phyloP scores from a whole-genome alignment of 2,113 vertebrate species.

The Alces alces region DNA sequence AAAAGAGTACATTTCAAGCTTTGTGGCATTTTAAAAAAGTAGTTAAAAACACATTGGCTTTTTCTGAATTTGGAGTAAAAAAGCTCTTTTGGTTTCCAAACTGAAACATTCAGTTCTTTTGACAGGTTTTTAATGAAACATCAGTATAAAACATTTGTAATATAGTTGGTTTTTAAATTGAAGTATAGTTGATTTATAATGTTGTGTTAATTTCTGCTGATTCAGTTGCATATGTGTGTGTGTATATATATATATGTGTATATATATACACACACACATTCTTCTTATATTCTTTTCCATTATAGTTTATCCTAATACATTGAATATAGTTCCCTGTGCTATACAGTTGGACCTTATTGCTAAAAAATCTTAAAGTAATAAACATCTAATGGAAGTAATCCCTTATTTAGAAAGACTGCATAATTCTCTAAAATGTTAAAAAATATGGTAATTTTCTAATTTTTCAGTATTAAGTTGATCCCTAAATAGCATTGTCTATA shows the following conservation, averaged over 20 bases:
- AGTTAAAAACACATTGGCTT: background rate
- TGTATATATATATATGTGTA: rapidly evolving
- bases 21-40: background rate
- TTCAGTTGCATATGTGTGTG: background rate
- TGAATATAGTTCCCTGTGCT: background rate
- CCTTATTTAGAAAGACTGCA: conserved; percentile 26
- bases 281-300: background rate
- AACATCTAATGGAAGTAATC: background rate
- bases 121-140: conserved; percentile 14
- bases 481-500: conserved; percentile 44
- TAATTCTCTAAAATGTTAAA: conserved; percentile 47
- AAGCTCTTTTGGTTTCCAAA: background rate
- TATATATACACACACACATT: rapidly evolving
- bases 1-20: conserved; percentile 1
- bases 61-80: background rate
- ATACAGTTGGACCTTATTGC: background rate
- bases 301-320: background rate
- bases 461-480: conserved; percentile 35
- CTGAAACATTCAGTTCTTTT: conserved; percentile 5
- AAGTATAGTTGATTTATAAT: background rate
- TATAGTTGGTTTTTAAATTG: background rate
- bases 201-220: background rate
- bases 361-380: conserved; percentile 1
- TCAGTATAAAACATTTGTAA: conserved; percentile 29
- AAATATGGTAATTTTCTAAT: conserved; percentile 19